Conservation (phyloP, 2,797 vertebrate species). For the Esox lucius region DNA sequence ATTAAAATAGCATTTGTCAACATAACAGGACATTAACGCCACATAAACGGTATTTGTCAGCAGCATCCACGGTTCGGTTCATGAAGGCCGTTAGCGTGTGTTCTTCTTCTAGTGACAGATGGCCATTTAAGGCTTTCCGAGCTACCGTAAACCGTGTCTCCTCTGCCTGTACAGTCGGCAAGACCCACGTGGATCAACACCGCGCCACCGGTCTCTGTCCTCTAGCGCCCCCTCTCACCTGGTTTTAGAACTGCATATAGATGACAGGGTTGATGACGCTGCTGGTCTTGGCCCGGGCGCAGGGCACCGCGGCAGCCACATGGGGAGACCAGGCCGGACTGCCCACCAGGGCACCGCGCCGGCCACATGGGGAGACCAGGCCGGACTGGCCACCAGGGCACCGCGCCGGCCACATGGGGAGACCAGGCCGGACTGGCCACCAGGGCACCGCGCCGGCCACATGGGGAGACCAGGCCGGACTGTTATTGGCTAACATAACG, state of each 20-base stretch:
- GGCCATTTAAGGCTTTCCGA: background rate
- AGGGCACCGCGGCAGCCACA: conserved; percentile 71
- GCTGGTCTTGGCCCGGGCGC: conserved; percentile 81
- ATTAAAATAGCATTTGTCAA: too few relatives aligned
- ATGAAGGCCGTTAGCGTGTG: too few relatives aligned
- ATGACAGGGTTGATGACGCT: conserved; percentile 78
- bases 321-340: conserved; percentile 68
- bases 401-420: conserved; percentile 66
- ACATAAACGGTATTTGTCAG: background rate
- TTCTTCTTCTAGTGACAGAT: background rate
- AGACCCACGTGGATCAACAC: background rate
- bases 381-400: too few relatives aligned
- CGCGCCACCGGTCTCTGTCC: background rate
- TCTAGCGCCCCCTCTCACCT: conserved; percentile 60
- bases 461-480: too few relatives aligned
- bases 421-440: too few relatives aligned
- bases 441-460: conserved; percentile 73
- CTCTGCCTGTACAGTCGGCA: background rate
- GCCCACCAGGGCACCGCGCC: conserved; percentile 78
- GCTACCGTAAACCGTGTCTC: background rate
- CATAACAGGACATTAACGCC: too few relatives aligned
- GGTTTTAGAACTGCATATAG: conserved; percentile 81
- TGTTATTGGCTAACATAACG: too few relatives aligned
- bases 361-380: conserved; percentile 64
- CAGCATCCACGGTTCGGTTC: background rate